phyloP scores from a whole-genome alignment of 2,113 vertebrate species.

The Harpagus bidentatus region DNA sequence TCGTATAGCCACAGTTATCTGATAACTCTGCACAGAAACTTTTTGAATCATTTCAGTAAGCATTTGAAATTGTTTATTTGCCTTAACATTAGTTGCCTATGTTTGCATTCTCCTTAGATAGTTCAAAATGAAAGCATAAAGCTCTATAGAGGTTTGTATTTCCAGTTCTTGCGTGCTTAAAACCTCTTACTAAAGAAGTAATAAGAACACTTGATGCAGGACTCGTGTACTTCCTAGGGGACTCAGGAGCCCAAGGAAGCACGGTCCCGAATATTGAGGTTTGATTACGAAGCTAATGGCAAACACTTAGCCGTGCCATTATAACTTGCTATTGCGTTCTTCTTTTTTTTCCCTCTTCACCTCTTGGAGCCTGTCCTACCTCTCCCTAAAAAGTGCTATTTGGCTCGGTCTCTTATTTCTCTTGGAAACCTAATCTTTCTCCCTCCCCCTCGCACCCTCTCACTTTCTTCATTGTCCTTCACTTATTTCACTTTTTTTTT shows the following conservation, averaged over 20 bases:
- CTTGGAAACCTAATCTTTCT: conserved; percentile 36
- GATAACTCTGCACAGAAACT: background rate
- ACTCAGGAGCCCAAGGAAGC: background rate
- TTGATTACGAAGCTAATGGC: background rate
- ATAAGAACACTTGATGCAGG: background rate
- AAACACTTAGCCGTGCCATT: background rate
- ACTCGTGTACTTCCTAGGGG: background rate
- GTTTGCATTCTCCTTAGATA: background rate
- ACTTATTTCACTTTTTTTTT: background rate
- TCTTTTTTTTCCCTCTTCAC: background rate
- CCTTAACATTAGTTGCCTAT: background rate
- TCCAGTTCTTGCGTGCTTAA: background rate
- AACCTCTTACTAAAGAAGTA: background rate
- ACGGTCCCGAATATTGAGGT: background rate
- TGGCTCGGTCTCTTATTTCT: conserved; percentile 21
- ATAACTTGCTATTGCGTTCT: background rate
- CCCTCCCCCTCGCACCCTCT: background rate
- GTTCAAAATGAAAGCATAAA: conserved; percentile 38
- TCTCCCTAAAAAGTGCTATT: background rate
- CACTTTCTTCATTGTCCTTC: conserved; percentile 14
- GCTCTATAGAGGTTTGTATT: background rate
- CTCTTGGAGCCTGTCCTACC: conserved; percentile 15
- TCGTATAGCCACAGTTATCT: background rate
- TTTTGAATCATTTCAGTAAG: background rate
- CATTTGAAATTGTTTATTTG: background rate